Base-by-base conservation (phyloP, 2,888 invertebrate genomes). In the Lithophane semibrunnea region DNA sequence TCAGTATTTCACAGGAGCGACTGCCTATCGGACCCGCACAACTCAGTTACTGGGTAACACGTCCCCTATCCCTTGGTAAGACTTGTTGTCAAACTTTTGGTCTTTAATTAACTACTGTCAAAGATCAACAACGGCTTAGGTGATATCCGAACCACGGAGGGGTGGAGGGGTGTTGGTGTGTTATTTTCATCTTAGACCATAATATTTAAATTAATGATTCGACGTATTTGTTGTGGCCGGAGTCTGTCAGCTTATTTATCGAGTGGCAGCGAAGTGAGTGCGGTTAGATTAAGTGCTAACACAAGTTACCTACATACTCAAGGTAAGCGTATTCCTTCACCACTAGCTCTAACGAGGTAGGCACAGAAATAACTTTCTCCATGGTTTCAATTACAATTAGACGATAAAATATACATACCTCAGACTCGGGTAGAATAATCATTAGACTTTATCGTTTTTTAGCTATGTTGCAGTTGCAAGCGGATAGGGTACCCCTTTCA, bases 221-320 rank as follows among this genome's bases (percentile, higher is more conserved):
- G 52, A 60, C 24, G 65, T 75, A 54, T 54, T 29, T 69, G 61
- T 68, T 72, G 52, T 52, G 42, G 24, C 54, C 65, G n/a, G 49
- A 49, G 63, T 42, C 73, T 71, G 75, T 78, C 77, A 79, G 76
- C 69, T 54, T 77, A 78, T 79, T 87, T 86, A 87, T 83, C 88
- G 64, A 79, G 77, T 83, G n/a, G 18, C 37, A 73, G 86, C 65
- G 65, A 86, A 88, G 78, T 82, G 80, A 77, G 83, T 79, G 74
- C 54, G 77, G 64, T 79, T 72, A 75, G 70, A 82, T 75, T 54
- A 73, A 79, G 88, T 86, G 89, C 82, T 90, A 90, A 89, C 76
- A 77, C 77, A 76, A 75, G 81, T 84, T 88, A 82, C 89, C 89
- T 89, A 89, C 86, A 83, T 88, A 87, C 71, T 75, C 80, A 87